Percentiles rank a stretch among this genome's conserved stretches.
Conservation (phyloP, 1,140 invertebrate genomes). For the Aphaenogaster ashmeadi region DNA sequence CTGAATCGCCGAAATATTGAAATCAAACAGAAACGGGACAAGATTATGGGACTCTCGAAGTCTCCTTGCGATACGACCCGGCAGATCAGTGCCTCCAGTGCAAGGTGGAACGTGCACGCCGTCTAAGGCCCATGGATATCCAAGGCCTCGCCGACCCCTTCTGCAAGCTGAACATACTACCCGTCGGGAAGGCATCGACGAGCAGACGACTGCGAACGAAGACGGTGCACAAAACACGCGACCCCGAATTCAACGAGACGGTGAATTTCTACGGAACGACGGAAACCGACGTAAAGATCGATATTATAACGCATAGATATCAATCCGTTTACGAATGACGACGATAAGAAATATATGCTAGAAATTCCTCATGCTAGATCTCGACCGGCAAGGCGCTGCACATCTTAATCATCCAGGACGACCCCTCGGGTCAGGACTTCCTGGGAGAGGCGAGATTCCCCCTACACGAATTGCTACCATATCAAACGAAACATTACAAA, state of each 20-base stretch:
- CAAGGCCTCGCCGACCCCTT: constrained; percentile 97
- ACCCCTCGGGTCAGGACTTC: constrained; percentile 89
- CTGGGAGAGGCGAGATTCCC: constrained; percentile 92
- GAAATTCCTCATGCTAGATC: constrained; percentile 89
- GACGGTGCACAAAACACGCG: constrained; percentile 96
- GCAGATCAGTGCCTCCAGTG: constrained; percentile 92
- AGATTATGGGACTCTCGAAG: constrained; percentile 90
- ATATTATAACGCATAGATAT: constrained; percentile 24
- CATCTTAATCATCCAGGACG: constrained; percentile 79
- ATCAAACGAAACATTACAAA: constrained; percentile 90
- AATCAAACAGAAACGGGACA: constrained; percentile 66
- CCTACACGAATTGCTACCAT: constrained; percentile 89
- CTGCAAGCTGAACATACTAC: constrained; percentile 95
- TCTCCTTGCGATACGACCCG: constrained; percentile 93
- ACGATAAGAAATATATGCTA: neutral
- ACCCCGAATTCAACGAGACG: constrained; percentile 98
- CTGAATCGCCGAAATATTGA: neutral
- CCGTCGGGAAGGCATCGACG: constrained; percentile 89
- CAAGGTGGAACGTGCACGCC: constrained; percentile 91
- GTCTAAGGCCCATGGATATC: constrained; percentile 95
- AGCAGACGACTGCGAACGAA: constrained; percentile 94
- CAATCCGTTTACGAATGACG: neutral
- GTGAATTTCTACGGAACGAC: constrained; percentile 96
- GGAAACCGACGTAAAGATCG: constrained; percentile 90
- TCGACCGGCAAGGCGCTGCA: constrained; percentile 75